Percentiles rank a stretch among this genome's conserved stretches.
phyloP scores from a whole-genome alignment of 2,113 vertebrate species.

The Porphyrio hochstetteri region DNA sequence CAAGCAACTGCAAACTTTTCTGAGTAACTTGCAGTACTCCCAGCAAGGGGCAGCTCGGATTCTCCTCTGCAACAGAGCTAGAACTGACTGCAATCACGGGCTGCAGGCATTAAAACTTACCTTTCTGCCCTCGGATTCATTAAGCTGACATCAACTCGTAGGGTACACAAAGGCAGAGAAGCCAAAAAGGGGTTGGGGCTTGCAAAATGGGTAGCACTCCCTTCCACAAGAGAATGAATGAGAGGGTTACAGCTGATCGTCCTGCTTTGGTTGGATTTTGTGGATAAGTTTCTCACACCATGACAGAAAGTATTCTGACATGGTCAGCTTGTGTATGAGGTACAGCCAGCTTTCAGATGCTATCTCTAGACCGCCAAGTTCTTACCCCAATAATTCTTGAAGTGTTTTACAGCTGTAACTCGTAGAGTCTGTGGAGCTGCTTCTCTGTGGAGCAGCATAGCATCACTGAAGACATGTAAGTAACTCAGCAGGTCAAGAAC shows the following conservation, averaged over 20 bases:
- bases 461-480: not conserved
- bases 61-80: not conserved
- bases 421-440: not conserved
- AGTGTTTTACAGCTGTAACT: constrained; percentile 8
- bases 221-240: not conserved
- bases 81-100: not conserved
- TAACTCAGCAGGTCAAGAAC: constrained; percentile 6
- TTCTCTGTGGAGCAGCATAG: not conserved
- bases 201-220: not conserved
- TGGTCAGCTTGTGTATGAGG: not conserved
- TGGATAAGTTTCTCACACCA: not conserved
- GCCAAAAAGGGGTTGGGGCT: not conserved
- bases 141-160: not conserved
- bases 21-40: not conserved
- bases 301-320: not conserved
- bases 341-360: not conserved
- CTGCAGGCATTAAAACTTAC: not conserved
- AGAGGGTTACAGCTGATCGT: not conserved
- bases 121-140: not conserved
- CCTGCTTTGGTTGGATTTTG: not conserved
- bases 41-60: not conserved
- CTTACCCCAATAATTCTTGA: not conserved
- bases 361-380: fast-evolving
- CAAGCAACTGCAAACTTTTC: not conserved
- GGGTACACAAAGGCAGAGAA: not conserved